These are phyloP conservation scores for Lobophora halterata DNA, from an alignment of 2,888 invertebrate species.

Conservation along the genomic window DNA sequence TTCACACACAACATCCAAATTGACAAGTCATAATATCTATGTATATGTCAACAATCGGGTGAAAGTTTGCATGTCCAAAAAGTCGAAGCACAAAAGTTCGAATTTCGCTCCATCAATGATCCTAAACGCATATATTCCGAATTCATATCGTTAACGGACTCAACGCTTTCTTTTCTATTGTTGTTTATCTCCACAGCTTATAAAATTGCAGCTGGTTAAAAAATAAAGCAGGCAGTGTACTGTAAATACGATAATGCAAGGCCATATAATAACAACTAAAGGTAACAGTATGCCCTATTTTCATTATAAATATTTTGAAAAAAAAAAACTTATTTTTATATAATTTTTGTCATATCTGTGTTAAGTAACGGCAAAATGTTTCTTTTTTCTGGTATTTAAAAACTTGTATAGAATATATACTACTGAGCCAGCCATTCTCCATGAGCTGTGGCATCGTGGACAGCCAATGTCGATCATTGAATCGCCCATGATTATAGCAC, in stretches of 20 bases:
- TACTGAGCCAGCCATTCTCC: slow-evolving; percentile 1
- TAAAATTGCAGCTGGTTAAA: slow-evolving; percentile 2
- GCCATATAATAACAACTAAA: too few species aligned
- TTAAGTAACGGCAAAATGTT: too few species aligned
- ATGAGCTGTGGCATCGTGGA: slow-evolving; percentile 40
- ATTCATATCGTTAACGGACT: slow-evolving; percentile 62
- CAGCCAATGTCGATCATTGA: slow-evolving; percentile 70
- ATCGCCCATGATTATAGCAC: slow-evolving; percentile 61
- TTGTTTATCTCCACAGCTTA: slow-evolving; percentile 33
- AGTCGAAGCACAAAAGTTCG: slow-evolving; percentile 14
- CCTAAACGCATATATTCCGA: slow-evolving; percentile 48
- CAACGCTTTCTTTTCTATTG: slow-evolving; percentile 74
- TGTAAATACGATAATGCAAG: too few species aligned
- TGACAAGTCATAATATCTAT: slow-evolving; percentile 7
- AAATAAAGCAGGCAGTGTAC: too few species aligned
- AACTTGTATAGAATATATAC: too few species aligned
- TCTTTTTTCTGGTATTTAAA: too few species aligned
- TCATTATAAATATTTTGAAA: too few species aligned
- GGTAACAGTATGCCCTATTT: too few species aligned
- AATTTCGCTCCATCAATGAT: slow-evolving; percentile 44
- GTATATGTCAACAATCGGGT: slow-evolving; percentile 16
- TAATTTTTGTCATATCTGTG: too few species aligned
- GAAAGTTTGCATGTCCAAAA: slow-evolving; percentile 18
- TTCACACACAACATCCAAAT: not conserved
- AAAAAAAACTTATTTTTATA: too few species aligned